phyloP scores from a whole-genome alignment of 92 coral and sea anemone species.

The Actinostola sp. region DNA sequence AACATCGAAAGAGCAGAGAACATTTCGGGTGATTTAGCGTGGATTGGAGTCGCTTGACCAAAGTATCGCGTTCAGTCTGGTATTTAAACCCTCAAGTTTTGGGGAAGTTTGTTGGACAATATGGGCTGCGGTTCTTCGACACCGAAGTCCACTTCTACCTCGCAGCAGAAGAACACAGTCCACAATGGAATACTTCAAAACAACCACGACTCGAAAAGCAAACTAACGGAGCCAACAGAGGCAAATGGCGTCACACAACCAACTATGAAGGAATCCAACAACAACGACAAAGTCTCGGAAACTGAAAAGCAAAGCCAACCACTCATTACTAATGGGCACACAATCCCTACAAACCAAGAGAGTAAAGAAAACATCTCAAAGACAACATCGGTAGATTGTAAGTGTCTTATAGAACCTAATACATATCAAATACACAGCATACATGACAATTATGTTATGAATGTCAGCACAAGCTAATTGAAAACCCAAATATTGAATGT shows the following conservation, averaged over 20 bases:
- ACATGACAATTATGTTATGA: not conserved
- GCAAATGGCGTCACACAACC: slow-evolving; percentile 6
- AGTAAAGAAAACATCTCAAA: not conserved
- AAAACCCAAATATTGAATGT: not conserved
- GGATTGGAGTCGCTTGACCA: not conserved
- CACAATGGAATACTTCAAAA: not conserved
- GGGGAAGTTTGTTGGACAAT: not conserved
- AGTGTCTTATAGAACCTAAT: not conserved
- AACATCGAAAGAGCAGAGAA: not conserved
- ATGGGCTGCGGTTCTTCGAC: slow-evolving; percentile 37
- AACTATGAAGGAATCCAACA: slow-evolving; percentile 6
- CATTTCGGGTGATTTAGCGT: not conserved
- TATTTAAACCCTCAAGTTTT: not conserved
- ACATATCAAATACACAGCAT: too few species aligned
- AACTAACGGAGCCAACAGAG: not conserved
- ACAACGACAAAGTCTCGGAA: not conserved
- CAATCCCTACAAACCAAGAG: not conserved
- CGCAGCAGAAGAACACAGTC: not conserved
- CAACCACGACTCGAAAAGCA: not conserved
- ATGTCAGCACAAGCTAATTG: not conserved
- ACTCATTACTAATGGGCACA: not conserved
- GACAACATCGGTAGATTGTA: not conserved
- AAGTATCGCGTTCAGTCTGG: not conserved
- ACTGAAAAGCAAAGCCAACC: not conserved
- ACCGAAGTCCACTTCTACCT: not conserved